Conservation (phyloP, 1,140 invertebrate genomes). For the Lordiphosa collinella region DNA sequence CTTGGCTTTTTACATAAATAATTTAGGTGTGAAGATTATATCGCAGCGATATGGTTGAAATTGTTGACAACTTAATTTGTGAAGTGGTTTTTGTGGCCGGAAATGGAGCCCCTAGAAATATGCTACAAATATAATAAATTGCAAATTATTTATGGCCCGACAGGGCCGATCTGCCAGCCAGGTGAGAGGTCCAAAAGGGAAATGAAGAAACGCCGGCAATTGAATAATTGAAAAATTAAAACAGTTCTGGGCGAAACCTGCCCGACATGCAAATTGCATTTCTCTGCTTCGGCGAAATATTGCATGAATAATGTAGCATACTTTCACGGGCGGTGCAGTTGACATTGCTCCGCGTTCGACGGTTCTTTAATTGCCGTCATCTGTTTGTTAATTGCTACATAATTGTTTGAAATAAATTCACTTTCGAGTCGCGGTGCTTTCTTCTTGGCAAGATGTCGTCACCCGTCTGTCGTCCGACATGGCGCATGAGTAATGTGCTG, state of each 20-base stretch:
- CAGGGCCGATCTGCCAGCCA: background rate
- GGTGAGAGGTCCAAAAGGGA: conserved; percentile 9
- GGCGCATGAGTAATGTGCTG: conserved; percentile 65
- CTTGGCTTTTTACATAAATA: conserved; percentile 60
- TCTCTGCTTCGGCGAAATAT: conserved; percentile 43
- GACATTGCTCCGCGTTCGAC: conserved; percentile 8
- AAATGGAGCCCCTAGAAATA: conserved; percentile 27
- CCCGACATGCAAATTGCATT: conserved; percentile 23
- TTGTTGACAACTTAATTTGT: conserved; percentile 78
- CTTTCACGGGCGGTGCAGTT: conserved; percentile 25
- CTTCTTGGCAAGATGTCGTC: conserved; percentile 29
- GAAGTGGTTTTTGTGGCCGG: conserved; percentile 62
- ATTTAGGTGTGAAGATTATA: conserved; percentile 77
- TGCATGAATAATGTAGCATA: conserved; percentile 62
- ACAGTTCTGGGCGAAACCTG: conserved; percentile 31
- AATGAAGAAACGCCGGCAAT: conserved; percentile 24
- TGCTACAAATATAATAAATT: conserved; percentile 50
- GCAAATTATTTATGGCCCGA: conserved; percentile 51
- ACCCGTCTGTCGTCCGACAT: conserved; percentile 40
- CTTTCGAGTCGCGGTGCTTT: conserved; percentile 29
- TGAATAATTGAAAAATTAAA: conserved; percentile 76
- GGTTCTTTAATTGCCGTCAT: conserved; percentile 68
- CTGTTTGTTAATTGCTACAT: conserved; percentile 75
- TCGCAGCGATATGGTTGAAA: conserved; percentile 69
- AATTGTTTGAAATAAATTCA: conserved; percentile 78